Evolutionary conservation across 2,113 vertebrate genomes (phyloP), one percentile per base, ranked within the genome.

Genomic region (Cheilinus undulatus): DNA sequence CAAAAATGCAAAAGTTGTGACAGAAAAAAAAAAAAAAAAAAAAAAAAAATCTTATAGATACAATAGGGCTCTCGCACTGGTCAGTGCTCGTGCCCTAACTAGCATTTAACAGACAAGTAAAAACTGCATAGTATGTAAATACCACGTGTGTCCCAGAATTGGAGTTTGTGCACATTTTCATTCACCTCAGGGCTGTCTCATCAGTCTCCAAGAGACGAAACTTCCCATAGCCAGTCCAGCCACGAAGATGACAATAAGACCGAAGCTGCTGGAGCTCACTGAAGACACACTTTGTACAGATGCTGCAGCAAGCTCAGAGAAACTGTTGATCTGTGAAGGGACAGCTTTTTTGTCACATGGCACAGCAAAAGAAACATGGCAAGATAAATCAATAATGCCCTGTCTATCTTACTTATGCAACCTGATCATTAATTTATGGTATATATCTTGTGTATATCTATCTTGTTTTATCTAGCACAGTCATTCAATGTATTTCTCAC

Each of bases 251-350:
- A 86, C 1, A 24, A 61, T 2, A 0, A 80, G 20, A 34, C 40
- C 32, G 0, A 4, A 74, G 50, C 3, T 45, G 3, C 17, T 36
- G 1, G 42, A 28, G 45, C 42, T 52, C 26, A 78, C 3, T 0
- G 27, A 62, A 0, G 81, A 75, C 34, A 76, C 66, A 0, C 5
- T 26, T 23, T 48, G 43, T 58, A 86, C 3, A 12, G 84, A 80
- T 1, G 7, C 34, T 10, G 2, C 23, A 0, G 82, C 79, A 32
- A 86, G 28, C 0, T 84, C 84, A 0, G 82, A 76, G 59, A 88
- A 83, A 51, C 86, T 88, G 76, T 63, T 85, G 28, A 88, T 88
- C 87, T 88, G 84, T 62, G 61, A 51, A 64, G 22, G 45, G 4
- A 54, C 6, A 45, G n/a, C 27, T 43, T 0, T 43, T 0, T 42